These are phyloP conservation scores for Neelides folsomi DNA, from an alignment of 2,888 invertebrate species.

Conservation along the genomic window DNA sequence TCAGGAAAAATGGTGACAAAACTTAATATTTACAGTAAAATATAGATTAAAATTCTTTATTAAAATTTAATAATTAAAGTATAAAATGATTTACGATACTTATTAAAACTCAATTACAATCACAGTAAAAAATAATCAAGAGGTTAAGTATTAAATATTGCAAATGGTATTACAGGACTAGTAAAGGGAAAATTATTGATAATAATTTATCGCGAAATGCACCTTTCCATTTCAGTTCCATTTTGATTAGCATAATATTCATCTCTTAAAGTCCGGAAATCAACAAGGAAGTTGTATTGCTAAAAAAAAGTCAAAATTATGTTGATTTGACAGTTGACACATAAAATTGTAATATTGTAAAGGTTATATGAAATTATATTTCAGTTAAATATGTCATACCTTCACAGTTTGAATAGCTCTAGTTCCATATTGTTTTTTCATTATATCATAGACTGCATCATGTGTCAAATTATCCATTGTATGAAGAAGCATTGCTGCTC, in stretches of 20 bases:
- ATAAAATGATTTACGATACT: too few relatives aligned
- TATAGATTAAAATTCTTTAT: too few relatives aligned
- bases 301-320: too few relatives aligned
- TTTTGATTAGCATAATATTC: slow-evolving; percentile 5
- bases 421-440: slow-evolving; percentile 8
- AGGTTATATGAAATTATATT: not conserved
- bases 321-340: too few relatives aligned
- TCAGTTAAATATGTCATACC: slow-evolving; percentile 5
- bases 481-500: slow-evolving; percentile 9
- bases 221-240: slow-evolving; percentile 1
- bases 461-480: slow-evolving; percentile 7
- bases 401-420: slow-evolving; percentile 14
- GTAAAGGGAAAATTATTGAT: too few relatives aligned
- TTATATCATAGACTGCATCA: slow-evolving; percentile 10
- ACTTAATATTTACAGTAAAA: too few relatives aligned
- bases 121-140: too few relatives aligned
- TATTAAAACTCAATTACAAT: too few relatives aligned
- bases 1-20: too few relatives aligned
- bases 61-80: too few relatives aligned
- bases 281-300: slow-evolving; percentile 16
- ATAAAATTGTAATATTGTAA: not conserved
- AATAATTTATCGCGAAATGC: slow-evolving; percentile 5
- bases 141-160: too few relatives aligned
- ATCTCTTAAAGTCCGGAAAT: slow-evolving; percentile 10
- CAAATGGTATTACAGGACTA: too few relatives aligned